Evolutionary conservation across 1,140 invertebrate genomes (phyloP), one percentile per base, ranked within the genome.

Genomic region (Liolophura sinensis): DNA sequence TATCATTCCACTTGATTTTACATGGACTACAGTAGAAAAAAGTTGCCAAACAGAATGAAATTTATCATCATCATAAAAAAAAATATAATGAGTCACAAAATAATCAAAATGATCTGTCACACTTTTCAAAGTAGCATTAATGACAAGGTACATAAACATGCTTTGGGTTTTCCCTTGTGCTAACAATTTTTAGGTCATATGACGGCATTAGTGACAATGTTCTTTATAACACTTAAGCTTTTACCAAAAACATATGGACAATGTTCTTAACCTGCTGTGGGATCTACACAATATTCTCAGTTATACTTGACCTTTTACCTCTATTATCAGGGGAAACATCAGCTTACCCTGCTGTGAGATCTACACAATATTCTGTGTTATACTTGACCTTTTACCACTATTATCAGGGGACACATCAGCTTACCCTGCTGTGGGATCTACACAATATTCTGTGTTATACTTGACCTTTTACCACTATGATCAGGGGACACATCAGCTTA

Each of bases 251-350:
- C 22, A 57, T 63, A n/a, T 50, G 15, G 47, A 52, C 57, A 24
- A 50, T 20, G 4, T n/a, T 16, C 70, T 64, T 70, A 82, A 76
- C 74, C 76, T 57, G 65, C 64, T 20, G 62, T 64, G 14, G 75
- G 78, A 65, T 78, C 70, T 47, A 77, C 74, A 52, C 70, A 72
- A 79, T 72, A 91, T 86, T 99, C 97, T 0, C 93, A 92, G 84
- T 99, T 99, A 84, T 97, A 84, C 65, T 84, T 82, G 60, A 82
- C 83, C 86, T 99, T 99, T n/a, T n/a, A n/a, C n/a, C n/a, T n/a
- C n/a, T n/a, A n/a, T n/a, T n/a, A n/a, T n/a, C n/a, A n/a, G n/a
- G n/a, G n/a, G n/a, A n/a, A n/a, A n/a, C n/a, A n/a, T n/a, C n/a
- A n/a, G n/a, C n/a, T n/a, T n/a, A n/a, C n/a, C n/a, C n/a, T n/a